Percentiles rank a stretch among this genome's conserved stretches.
These are phyloP conservation scores for Nomada ferruginata DNA, from an alignment of 2,888 invertebrate species.

Conservation along the genomic window DNA sequence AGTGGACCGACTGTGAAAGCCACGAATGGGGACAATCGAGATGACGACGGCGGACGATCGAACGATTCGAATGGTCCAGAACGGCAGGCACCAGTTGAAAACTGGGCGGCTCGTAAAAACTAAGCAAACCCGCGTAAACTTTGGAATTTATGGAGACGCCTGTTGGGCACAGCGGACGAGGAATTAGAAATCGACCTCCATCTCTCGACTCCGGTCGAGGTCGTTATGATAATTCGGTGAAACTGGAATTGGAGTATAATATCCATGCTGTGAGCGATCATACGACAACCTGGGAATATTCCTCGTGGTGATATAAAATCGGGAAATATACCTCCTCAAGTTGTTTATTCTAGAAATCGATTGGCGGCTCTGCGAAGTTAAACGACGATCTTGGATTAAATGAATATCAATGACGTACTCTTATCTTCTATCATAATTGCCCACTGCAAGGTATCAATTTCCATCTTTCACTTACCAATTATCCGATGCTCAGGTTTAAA, in stretches of 20 bases:
- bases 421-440: no score
- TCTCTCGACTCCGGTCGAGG: slow-evolving; percentile 64
- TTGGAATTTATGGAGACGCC: slow-evolving; percentile 76
- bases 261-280: slow-evolving; percentile 21
- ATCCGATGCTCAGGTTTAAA: no score
- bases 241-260: slow-evolving; percentile 77
- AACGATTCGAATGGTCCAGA: slow-evolving; percentile 42
- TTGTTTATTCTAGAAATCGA: no score
- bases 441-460: no score
- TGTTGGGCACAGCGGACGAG: slow-evolving; percentile 68
- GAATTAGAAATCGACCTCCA: slow-evolving; percentile 80
- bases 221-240: slow-evolving; percentile 77
- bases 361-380: no score
- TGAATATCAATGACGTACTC: no score
- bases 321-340: no score
- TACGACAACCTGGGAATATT: background rate
- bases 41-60: slow-evolving; percentile 34
- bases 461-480: no score
- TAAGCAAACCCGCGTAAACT: slow-evolving; percentile 76
- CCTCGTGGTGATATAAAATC: background rate
- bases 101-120: slow-evolving; percentile 76
- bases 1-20: slow-evolving; percentile 49
- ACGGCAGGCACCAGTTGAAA: slow-evolving; percentile 50
- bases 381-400: no score
- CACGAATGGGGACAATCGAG: slow-evolving; percentile 55